Conservation (phyloP, 1,140 invertebrate genomes). For the Aphaenogaster floridana region DNA sequence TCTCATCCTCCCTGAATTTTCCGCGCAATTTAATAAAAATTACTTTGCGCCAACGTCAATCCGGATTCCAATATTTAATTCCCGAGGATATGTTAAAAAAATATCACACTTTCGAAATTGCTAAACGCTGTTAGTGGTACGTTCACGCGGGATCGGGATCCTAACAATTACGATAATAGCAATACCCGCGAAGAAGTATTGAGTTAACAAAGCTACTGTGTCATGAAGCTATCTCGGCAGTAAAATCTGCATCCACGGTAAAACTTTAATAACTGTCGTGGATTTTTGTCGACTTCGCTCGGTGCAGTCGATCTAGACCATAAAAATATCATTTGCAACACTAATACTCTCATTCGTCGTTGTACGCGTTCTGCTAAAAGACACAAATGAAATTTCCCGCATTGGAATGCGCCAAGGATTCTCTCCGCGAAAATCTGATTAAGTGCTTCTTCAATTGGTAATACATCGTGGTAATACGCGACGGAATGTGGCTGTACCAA, state of each 20-base stretch:
- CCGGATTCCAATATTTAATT: conserved; percentile 55
- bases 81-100: conserved; percentile 75
- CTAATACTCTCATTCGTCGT: conserved; percentile 44
- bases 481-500: conserved; percentile 17
- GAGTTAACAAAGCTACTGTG: conserved; percentile 73
- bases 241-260: conserved; percentile 63
- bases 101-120: conserved; percentile 73
- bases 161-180: conserved; percentile 72
- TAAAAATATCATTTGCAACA: conserved; percentile 55
- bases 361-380: conserved; percentile 39
- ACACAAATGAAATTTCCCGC: conserved; percentile 1
- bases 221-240: conserved; percentile 68
- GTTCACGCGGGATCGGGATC: conserved; percentile 54
- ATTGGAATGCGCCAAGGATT: conserved; percentile 10
- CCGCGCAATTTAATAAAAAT: conserved; percentile 42
- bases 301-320: conserved; percentile 27
- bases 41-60: conserved; percentile 50
- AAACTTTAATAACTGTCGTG: conserved; percentile 25
- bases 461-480: neutral
- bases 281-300: conserved; percentile 27
- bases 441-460: neutral
- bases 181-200: conserved; percentile 49
- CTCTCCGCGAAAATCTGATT: conserved; percentile 4
- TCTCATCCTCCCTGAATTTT: conserved; percentile 60
- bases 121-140: conserved; percentile 61